Conservation (phyloP, 1,140 invertebrate genomes). For the Polypedilum pembai region DNA sequence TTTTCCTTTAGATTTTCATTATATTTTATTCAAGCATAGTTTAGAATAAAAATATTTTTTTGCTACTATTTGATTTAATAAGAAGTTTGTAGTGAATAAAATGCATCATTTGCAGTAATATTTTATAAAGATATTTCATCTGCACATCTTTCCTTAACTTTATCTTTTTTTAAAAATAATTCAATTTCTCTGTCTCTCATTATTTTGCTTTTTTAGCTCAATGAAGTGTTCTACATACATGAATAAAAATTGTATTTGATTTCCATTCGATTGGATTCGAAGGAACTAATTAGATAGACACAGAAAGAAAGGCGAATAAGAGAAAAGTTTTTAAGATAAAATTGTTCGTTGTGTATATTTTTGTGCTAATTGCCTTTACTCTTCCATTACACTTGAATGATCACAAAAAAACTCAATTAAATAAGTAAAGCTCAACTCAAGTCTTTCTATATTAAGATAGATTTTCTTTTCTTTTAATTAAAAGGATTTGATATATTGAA, state of each 20-base stretch:
- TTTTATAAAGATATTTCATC: too few species aligned
- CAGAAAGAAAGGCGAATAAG: not conserved
- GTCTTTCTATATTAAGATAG: not conserved
- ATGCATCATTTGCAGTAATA: too few species aligned
- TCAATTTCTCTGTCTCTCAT: too few species aligned
- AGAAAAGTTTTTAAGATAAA: not conserved
- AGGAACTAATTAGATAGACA: not conserved
- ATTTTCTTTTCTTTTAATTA: not conserved
- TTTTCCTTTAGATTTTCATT: not conserved
- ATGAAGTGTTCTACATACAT: not conserved
- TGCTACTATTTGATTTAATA: too few species aligned
- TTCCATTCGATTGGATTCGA: conserved; percentile 7
- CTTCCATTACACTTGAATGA: not conserved
- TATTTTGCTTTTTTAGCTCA: not conserved
- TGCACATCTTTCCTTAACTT: too few species aligned
- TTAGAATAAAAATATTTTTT: too few species aligned
- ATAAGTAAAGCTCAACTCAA: not conserved
- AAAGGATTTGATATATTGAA: not conserved
- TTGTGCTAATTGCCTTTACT: conserved; percentile 5
- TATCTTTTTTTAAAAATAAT: too few species aligned
- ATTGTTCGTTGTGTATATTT: not conserved
- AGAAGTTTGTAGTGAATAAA: too few species aligned
- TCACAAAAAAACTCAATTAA: conserved; percentile 24
- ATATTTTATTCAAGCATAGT: not conserved
- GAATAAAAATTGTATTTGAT: not conserved